Base-by-base conservation (phyloP, 2,888 invertebrate genomes). In the Andrena minutula region DNA sequence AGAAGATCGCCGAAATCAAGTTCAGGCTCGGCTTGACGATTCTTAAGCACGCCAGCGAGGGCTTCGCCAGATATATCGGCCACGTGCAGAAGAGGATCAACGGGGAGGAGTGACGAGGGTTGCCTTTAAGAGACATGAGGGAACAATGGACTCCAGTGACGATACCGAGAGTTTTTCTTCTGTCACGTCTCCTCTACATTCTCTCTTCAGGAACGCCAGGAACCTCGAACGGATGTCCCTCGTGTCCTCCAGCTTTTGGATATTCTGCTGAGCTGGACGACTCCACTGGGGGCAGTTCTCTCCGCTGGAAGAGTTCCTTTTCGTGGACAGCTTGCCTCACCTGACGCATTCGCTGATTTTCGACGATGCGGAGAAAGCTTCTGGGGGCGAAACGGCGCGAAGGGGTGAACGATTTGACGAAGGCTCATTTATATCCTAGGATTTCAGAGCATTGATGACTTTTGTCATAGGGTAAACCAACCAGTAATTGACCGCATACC, bases 1-100 rank as follows among this genome's bases (percentile, higher is more conserved):
- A 95, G 90, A 95, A 96, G 86, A 93, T 97, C 53, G 95, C 97
- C 2, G 96, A 96, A 90, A 95, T 96, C 72, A 97, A 97, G 92
- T 94, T 97, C 41, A 95, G 95, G 88, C 92, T 97, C 63, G 97
- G 97, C 0, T 92, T 97, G 72, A 96, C 96, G 76, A 94, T 97
- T 81, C 92, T 97, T 20, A 96, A 96, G 89, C 96, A 95, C 76
- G 96, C 97, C 2, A 96, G 97, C 10, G 95, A 96, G 71, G 95
- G 96, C 5, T 94, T 97, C 66, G 96, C 96, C 41, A 95, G 95
- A 89, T 96, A 97, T 91, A 93, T 96, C 58, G 95, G 95, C 71
- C 95, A 95, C 86, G 95, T 96, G 83, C 96, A 96, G 83, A 94
- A 93, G 83, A 91, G 91, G 79, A 90, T 93, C 70, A 93, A 94